These are phyloP conservation scores for Pseudomyrmex dendroicus DNA, from an alignment of 1,140 invertebrate species.

Conservation along the genomic window DNA sequence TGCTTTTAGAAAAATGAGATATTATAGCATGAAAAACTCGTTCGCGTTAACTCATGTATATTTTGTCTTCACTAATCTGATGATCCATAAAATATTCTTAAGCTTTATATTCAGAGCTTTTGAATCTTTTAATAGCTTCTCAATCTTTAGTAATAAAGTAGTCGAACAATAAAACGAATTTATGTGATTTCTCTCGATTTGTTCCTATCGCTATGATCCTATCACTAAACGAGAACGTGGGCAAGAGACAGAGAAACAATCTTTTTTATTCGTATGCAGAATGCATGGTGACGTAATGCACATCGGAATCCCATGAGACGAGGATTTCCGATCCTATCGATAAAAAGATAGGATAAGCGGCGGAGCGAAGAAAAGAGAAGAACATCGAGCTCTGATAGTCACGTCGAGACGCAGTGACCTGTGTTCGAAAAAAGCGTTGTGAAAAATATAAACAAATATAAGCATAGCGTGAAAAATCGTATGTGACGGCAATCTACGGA, in stretches of 20 bases:
- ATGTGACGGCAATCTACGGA: background rate
- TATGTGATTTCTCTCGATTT: constrained; percentile 19
- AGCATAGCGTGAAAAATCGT: constrained; percentile 36
- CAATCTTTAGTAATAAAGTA: background rate
- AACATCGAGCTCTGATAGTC: constrained; percentile 33
- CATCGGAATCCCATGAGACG: constrained; percentile 40
- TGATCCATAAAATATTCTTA: background rate
- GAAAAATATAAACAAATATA: constrained; percentile 33
- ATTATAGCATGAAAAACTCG: too few species aligned
- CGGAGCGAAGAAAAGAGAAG: background rate
- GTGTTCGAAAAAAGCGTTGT: constrained; percentile 18
- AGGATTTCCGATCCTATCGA: constrained; percentile 16
- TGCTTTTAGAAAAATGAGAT: background rate
- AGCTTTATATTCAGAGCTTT: background rate
- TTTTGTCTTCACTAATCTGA: background rate
- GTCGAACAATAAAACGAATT: background rate
- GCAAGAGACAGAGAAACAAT: constrained; percentile 14
- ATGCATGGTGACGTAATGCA: constrained; percentile 9
- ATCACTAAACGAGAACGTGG: background rate
- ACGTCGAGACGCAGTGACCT: constrained; percentile 38
- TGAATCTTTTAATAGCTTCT: background rate
- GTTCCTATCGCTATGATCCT: constrained; percentile 13
- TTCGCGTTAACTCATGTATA: too few species aligned
- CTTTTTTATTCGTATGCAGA: constrained; percentile 58
- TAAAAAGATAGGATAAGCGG: constrained; percentile 32